A percentile compares a stretch with the other conserved stretches of the same genome.
phyloP scores from a whole-genome alignment of 2,888 invertebrate genomes.

The Conomelus anceps region DNA sequence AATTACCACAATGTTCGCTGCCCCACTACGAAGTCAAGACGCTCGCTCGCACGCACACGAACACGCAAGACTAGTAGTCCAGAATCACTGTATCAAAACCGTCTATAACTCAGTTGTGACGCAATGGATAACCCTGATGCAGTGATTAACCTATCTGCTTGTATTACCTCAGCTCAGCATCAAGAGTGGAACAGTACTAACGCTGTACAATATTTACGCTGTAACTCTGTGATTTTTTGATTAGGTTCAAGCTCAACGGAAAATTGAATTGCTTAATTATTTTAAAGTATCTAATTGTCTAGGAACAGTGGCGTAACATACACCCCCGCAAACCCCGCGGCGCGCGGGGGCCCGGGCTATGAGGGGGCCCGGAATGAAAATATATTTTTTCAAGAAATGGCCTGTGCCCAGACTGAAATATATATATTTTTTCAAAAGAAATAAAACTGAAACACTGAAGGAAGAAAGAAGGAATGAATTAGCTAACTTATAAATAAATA shows the following conservation, averaged over 20 bases:
- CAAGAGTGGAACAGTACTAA: neutral
- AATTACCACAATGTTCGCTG: neutral
- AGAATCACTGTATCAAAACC: neutral
- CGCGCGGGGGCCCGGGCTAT: no score
- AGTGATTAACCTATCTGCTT: neutral
- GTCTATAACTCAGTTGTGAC: neutral
- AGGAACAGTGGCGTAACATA: no score
- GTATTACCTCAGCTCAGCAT: neutral
- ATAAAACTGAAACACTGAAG: no score
- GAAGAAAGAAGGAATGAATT: no score
- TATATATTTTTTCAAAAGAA: no score
- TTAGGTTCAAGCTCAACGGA: neutral
- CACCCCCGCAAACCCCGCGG: no score
- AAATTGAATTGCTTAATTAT: neutral
- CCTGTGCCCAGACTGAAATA: no score
- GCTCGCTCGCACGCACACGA: neutral
- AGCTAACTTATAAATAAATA: no score
- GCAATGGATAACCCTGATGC: neutral
- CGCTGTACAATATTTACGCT: neutral
- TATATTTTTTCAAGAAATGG: no score
- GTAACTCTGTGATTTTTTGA: neutral
- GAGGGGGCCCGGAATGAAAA: no score
- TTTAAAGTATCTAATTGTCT: no score
- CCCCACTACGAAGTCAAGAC: neutral
- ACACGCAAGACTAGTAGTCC: neutral